A percentile compares a stretch with the other conserved stretches of the same genome.
Evolutionary conservation across 2,113 vertebrate species (phyloP).

Genomic region (Epinephelus fuscoguttatus): DNA sequence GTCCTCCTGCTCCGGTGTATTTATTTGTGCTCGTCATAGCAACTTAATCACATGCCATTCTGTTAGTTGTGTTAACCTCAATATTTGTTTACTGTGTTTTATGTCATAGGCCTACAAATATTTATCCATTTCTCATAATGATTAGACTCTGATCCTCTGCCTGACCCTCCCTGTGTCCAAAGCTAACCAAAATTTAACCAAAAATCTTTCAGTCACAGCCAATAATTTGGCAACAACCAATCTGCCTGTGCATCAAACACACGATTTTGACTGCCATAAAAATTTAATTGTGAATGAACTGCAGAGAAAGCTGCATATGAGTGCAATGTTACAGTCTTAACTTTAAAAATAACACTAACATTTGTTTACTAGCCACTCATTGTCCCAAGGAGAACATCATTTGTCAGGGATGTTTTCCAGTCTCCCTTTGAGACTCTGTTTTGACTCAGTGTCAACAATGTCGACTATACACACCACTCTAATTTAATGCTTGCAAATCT

Average conservation of each 20-base stretch:
- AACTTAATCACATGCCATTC: no score
- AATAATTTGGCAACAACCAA: not conserved
- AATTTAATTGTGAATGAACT: not conserved
- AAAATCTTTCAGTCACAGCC: not conserved
- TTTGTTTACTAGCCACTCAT: not conserved
- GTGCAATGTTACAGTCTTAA: not conserved
- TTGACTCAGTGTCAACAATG: slow-evolving; percentile 22
- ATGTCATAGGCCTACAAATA: no score
- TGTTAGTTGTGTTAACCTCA: no score
- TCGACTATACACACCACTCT: not conserved
- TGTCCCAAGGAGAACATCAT: not conserved
- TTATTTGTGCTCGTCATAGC: no score
- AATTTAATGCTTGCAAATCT: not conserved
- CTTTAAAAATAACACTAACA: not conserved
- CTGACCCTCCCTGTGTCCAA: not conserved
- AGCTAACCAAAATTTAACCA: not conserved
- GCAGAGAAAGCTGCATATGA: not conserved
- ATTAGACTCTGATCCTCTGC: no score
- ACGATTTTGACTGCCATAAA: not conserved
- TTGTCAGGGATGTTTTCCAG: not conserved
- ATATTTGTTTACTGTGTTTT: no score
- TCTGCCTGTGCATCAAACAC: not conserved
- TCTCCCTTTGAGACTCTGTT: slow-evolving; percentile 6
- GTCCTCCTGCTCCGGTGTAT: no score
- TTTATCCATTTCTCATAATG: no score